Conservation (phyloP, 1,140 invertebrate genomes). For the Brachionus asplanchnoidis region DNA sequence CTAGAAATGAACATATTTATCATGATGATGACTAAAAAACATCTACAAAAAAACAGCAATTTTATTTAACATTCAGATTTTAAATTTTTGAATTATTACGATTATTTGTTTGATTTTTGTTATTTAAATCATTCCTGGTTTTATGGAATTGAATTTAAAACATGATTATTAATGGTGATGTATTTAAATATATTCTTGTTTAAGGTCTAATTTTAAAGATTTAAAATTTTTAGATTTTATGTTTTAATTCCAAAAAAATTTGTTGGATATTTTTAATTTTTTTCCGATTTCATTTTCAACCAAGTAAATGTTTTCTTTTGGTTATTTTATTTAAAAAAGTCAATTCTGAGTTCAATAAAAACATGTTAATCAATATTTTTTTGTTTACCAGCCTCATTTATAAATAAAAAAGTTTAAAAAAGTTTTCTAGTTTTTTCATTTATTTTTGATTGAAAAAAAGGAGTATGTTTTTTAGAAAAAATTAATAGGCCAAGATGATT, state of each 20-base stretch:
- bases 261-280: neutral
- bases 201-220: neutral
- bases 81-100: neutral
- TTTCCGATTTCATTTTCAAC: neutral
- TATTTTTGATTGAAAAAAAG: too few species aligned
- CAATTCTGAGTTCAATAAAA: neutral
- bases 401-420: too few species aligned
- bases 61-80: neutral
- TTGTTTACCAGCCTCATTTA: neutral
- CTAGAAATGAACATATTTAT: slow-evolving; percentile 19
- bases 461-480: too few species aligned
- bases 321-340: neutral
- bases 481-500: too few species aligned
- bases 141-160: neutral
- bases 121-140: neutral
- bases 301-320: neutral
- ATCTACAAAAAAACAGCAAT: neutral
- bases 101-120: neutral
- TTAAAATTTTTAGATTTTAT: neutral
- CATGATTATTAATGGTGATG: neutral
- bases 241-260: neutral
- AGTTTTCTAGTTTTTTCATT: too few species aligned
- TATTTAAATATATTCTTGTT: neutral
- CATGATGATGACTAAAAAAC: neutral
- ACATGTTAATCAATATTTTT: neutral